These are phyloP conservation scores for Ophiothrix spiculata DNA, from an alignment of 35 echinoderm and acorn worm genomes.

Conservation along the genomic window DNA sequence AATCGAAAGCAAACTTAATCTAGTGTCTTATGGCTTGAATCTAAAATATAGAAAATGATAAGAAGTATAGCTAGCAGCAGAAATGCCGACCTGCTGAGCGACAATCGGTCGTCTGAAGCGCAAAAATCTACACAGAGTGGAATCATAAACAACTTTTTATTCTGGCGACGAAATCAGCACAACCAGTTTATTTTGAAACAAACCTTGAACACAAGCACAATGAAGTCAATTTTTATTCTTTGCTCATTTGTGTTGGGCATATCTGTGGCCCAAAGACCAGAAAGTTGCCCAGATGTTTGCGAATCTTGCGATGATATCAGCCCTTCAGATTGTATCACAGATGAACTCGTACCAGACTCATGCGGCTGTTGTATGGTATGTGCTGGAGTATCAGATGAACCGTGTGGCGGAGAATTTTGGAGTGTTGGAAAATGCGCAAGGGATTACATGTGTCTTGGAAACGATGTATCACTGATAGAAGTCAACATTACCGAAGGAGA, in stretches of 20 bases:
- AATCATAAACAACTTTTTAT: background rate
- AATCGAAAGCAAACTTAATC: background rate
- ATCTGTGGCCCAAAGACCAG: background rate
- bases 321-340: background rate
- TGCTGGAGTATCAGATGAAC: conserved; percentile 20
- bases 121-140: background rate
- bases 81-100: background rate
- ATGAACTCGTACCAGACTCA: background rate
- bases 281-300: background rate
- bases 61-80: background rate
- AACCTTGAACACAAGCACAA: background rate
- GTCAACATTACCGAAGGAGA: background rate
- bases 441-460: conserved; percentile 28
- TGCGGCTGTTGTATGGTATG: conserved; percentile 16
- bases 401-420: conserved; percentile 3
- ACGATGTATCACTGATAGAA: background rate
- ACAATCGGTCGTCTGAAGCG: background rate
- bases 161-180: background rate
- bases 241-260: background rate
- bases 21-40: background rate
- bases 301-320: background rate
- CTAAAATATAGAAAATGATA: too few relatives aligned
- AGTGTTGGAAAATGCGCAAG: background rate
- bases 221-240: background rate
- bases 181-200: background rate